Percentiles rank a stretch among this genome's conserved stretches.
Evolutionary conservation across 2,888 invertebrate genomes (phyloP).

Genomic region (Hypselothyrea guttata): DNA sequence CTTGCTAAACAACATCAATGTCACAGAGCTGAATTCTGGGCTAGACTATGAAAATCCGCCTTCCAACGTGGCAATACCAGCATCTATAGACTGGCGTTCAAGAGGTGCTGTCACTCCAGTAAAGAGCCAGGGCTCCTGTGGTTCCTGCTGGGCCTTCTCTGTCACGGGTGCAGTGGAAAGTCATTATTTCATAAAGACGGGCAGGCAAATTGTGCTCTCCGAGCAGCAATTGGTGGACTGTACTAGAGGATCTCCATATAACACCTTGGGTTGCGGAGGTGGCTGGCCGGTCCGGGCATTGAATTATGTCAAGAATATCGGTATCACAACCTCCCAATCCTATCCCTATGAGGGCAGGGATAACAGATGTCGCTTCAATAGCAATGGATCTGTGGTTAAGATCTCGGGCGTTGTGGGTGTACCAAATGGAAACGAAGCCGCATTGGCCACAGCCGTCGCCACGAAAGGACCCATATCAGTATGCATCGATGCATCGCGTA

Average conservation of each 20-base stretch:
- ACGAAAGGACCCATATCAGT: conserved; percentile 17
- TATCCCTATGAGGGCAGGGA: conserved; percentile 8
- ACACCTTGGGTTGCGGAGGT: conserved; percentile 1
- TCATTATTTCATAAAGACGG: conserved; percentile 11
- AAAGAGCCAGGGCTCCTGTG: conserved; percentile 16
- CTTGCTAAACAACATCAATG: conserved; percentile 14
- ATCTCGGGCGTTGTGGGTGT: conserved; percentile 1
- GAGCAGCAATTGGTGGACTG: conserved; percentile 29
- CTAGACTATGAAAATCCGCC: conserved; percentile 8
- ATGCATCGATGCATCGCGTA: conserved; percentile 10
- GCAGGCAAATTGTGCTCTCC: not conserved
- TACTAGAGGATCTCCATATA: not conserved
- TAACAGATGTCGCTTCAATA: conserved; percentile 10
- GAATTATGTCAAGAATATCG: conserved; percentile 3
- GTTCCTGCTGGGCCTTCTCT: conserved; percentile 24
- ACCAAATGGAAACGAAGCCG: conserved; percentile 6
- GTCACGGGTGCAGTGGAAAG: conserved; percentile 12
- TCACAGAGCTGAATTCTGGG: not conserved
- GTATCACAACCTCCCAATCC: not conserved
- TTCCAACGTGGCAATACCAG: not conserved
- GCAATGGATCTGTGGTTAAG: conserved; percentile 3
- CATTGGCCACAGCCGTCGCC: conserved; percentile 10
- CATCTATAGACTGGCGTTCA: conserved; percentile 21
- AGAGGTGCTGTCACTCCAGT: conserved; percentile 24
- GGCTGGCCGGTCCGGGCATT: conserved; percentile 1